Percentiles rank a stretch among this genome's conserved stretches.
These are phyloP conservation scores for Drosophila nr. perissopoda DNA, from an alignment of 2,888 invertebrate species.

Conservation along the genomic window DNA sequence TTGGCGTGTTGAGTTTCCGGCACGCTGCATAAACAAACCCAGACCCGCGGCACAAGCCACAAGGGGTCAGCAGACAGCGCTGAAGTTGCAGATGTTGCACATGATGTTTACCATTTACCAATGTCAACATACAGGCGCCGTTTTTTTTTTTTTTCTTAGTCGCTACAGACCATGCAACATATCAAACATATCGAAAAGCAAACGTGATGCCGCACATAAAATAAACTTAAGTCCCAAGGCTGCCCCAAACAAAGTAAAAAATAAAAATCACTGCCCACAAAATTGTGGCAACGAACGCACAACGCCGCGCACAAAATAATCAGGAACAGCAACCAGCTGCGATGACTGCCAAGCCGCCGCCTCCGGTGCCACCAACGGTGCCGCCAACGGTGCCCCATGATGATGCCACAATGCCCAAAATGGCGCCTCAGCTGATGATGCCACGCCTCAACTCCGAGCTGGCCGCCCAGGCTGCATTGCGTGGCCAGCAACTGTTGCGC, in stretches of 20 bases:
- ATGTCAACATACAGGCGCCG: conserved; percentile 65
- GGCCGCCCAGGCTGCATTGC: conserved; percentile 84
- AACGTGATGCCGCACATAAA: conserved; percentile 56
- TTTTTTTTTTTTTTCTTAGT: conserved; percentile 19
- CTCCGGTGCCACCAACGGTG: conserved; percentile 60
- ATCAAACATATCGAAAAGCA: conserved; percentile 47
- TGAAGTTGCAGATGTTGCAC: conserved; percentile 14
- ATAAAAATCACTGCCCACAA: neutral
- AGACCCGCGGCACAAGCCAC: conserved; percentile 42
- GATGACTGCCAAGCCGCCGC: conserved; percentile 78
- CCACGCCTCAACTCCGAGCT: conserved; percentile 84
- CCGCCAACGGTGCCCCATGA: conserved; percentile 54
- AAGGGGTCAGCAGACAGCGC: conserved; percentile 5
- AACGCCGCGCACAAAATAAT: conserved; percentile 49
- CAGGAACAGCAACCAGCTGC: conserved; percentile 9
- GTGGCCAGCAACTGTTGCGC: conserved; percentile 83
- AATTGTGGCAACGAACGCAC: conserved; percentile 21
- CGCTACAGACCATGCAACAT: conserved; percentile 41
- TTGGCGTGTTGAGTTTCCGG: conserved; percentile 72
- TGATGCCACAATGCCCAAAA: conserved; percentile 68
- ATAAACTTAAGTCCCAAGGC: conserved; percentile 32
- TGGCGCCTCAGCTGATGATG: conserved; percentile 81
- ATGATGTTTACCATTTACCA: conserved; percentile 64
- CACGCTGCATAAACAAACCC: conserved; percentile 76
- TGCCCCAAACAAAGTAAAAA: conserved; percentile 2